Conservation (phyloP, 2,888 invertebrate species). For the Erebia palarica region DNA sequence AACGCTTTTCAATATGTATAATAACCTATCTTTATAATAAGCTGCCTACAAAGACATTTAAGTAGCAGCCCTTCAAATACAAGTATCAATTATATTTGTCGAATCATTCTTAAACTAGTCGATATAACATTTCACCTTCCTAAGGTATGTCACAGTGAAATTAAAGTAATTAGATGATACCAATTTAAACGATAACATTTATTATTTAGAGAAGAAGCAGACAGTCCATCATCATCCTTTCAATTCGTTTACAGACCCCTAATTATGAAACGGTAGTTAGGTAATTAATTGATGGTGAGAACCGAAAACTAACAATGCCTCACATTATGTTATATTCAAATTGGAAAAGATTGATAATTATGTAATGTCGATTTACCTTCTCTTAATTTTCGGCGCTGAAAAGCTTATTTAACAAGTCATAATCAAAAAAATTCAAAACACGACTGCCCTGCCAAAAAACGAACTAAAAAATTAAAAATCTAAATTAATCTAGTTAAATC, state of each 20-base stretch:
- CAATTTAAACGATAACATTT: slow-evolving; percentile 57
- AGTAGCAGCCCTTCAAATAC: too few species aligned
- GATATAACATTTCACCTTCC: slow-evolving; percentile 14
- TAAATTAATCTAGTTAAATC: too few species aligned
- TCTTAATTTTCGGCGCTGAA: slow-evolving; percentile 26
- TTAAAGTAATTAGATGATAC: slow-evolving; percentile 37
- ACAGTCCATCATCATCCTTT: slow-evolving; percentile 70
- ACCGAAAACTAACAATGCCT: slow-evolving; percentile 69
- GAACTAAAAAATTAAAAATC: too few species aligned
- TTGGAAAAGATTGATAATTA: slow-evolving; percentile 51
- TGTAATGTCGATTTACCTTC: slow-evolving; percentile 40
- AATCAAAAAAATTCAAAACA: too few species aligned
- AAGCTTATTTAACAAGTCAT: too few species aligned
- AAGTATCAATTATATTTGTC: too few species aligned
- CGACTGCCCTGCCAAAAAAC: too few species aligned
- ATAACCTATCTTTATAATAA: slow-evolving; percentile 10
- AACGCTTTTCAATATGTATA: not conserved
- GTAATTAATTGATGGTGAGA: slow-evolving; percentile 77
- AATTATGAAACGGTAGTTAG: slow-evolving; percentile 71
- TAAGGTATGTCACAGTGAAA: slow-evolving; percentile 26
- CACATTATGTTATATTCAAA: slow-evolving; percentile 59
- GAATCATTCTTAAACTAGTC: not conserved
- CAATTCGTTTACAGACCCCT: slow-evolving; percentile 69
- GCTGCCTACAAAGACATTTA: slow-evolving; percentile 9
- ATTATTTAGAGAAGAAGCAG: slow-evolving; percentile 61